Conservation (phyloP, 2,797 vertebrate genomes). For the Sebastes itinus region DNA sequence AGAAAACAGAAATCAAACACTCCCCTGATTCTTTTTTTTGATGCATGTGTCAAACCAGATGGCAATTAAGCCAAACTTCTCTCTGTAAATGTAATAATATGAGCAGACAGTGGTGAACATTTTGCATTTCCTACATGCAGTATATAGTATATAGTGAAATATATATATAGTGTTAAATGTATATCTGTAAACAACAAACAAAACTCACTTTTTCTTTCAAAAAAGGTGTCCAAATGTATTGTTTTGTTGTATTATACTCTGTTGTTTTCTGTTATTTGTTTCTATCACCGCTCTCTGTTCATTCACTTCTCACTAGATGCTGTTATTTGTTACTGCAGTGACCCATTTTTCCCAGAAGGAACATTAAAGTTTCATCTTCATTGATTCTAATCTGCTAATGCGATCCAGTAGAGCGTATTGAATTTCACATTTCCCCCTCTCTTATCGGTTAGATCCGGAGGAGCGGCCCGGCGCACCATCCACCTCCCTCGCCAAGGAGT, state of each 20-base stretch:
- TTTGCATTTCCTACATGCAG: background rate
- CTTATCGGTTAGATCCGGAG: constrained; percentile 40
- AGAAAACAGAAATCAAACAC: background rate
- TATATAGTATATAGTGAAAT: background rate
- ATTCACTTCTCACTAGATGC: background rate
- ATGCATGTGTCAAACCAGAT: fast-evolving
- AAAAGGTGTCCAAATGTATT: background rate
- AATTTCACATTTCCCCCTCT: constrained; percentile 17
- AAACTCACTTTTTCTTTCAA: background rate
- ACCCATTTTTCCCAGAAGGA: background rate
- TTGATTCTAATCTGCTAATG: constrained; percentile 7
- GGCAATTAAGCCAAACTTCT: background rate
- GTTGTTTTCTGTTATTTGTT: background rate
- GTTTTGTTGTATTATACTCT: background rate
- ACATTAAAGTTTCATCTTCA: constrained; percentile 14
- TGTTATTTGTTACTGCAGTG: background rate
- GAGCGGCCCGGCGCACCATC: constrained; percentile 36
- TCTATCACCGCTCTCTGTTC: background rate
- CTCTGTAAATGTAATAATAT: background rate
- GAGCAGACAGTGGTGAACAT: background rate
- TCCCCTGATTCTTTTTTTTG: background rate
- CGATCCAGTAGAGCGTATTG: background rate
- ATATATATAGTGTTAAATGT: background rate
- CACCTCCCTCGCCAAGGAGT: constrained; percentile 51
- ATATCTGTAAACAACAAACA: background rate